These are phyloP conservation scores for Tinamus major DNA, from an alignment of 2,797 vertebrate species.

Conservation along the genomic window DNA sequence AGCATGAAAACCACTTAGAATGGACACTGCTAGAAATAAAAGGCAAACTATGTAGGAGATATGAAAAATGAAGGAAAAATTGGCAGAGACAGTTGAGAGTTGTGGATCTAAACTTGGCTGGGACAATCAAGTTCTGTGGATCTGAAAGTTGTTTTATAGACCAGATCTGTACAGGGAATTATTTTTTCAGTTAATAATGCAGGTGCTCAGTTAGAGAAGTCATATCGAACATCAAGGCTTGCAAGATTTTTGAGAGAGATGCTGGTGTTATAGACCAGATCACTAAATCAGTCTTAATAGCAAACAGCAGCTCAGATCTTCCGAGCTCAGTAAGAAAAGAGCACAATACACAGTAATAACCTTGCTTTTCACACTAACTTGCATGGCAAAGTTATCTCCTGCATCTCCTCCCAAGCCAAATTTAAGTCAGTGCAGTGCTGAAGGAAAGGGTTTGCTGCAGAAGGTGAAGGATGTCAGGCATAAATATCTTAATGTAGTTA, in stretches of 20 bases:
- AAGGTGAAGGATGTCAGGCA: background rate
- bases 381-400: background rate
- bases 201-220: background rate
- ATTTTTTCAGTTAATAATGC: background rate
- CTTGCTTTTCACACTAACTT: background rate
- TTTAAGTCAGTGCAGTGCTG: background rate
- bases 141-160: background rate
- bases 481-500: background rate
- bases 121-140: background rate
- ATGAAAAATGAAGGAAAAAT: background rate
- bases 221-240: background rate
- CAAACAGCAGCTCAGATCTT: background rate
- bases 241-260: background rate
- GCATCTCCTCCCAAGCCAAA: background rate
- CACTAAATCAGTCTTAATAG: background rate
- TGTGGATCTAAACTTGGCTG: background rate
- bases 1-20: background rate
- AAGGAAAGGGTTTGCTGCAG: background rate
- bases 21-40: background rate
- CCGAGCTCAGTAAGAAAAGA: background rate
- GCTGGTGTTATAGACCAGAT: background rate
- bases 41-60: background rate
- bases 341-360: background rate
- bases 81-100: background rate
- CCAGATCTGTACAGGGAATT: accelerated